A percentile compares a stretch with the other conserved stretches of the same genome.
Evolutionary conservation across 2,113 vertebrate species (phyloP).

Genomic region (Leuciscus idus): DNA sequence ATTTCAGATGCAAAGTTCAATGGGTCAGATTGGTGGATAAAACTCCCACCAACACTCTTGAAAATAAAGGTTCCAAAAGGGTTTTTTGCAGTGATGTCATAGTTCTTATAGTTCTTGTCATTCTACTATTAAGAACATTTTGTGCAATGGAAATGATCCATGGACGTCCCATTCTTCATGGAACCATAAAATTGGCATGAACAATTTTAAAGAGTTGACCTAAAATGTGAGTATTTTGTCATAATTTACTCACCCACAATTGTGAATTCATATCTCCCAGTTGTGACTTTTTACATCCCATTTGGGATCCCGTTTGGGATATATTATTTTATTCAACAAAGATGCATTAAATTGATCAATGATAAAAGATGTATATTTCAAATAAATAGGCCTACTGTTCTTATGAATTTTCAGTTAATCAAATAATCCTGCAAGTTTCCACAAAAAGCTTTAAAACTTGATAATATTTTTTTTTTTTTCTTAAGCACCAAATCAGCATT

Average conservation of each 20-base stretch:
- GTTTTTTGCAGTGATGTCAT: too few species aligned
- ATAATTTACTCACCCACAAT: not conserved
- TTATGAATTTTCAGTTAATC: not conserved
- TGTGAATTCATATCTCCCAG: not conserved
- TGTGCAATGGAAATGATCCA: too few species aligned
- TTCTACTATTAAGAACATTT: too few species aligned
- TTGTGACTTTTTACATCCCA: not conserved
- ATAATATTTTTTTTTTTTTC: not conserved
- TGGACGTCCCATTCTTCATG: too few species aligned
- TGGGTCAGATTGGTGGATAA: constrained; percentile 13
- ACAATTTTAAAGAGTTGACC: not conserved
- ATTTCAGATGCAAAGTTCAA: constrained; percentile 5
- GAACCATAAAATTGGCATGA: too few species aligned
- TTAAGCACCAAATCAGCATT: not conserved
- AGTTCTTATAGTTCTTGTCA: too few species aligned
- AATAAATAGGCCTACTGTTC: not conserved
- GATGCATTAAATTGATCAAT: not conserved
- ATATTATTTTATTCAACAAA: not conserved
- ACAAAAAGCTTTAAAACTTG: too few species aligned
- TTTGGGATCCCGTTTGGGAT: not conserved
- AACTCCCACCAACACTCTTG: not conserved
- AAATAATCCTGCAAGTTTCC: not conserved
- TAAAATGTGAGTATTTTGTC: not conserved
- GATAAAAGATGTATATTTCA: not conserved
- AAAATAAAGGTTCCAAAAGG: too few species aligned